Evolutionary conservation across 2,888 invertebrate genomes (phyloP).

Genomic region (Diplolepis rosae): DNA sequence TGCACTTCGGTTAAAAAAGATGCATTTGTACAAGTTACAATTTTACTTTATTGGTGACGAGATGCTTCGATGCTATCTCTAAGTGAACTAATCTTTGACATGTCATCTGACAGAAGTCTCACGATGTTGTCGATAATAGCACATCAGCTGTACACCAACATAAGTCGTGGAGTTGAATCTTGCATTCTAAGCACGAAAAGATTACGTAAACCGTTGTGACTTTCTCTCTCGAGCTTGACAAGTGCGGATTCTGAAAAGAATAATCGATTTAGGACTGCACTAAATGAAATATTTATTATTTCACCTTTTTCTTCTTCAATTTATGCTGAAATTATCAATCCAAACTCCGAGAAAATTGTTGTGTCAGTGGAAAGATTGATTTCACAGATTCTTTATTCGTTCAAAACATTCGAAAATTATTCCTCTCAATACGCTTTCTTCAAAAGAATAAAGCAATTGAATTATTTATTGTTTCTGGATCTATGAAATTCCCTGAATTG

Average conservation of each 20-base stretch:
- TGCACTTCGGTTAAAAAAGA: not conserved
- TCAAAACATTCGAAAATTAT: no score
- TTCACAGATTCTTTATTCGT: not conserved
- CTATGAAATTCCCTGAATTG: no score
- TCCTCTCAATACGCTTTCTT: no score
- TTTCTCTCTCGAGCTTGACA: conserved; percentile 45
- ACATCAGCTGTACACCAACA: conserved; percentile 42
- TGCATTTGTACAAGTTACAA: not conserved
- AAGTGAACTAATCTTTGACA: conserved; percentile 28
- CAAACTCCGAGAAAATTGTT: not conserved
- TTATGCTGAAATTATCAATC: not conserved
- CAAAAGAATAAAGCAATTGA: no score
- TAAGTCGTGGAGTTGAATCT: conserved; percentile 43
- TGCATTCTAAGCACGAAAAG: conserved; percentile 47
- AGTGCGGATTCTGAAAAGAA: conserved; percentile 38
- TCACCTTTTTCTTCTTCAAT: not conserved
- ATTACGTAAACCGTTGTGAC: conserved; percentile 44
- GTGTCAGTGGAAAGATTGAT: not conserved
- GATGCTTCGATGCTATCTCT: conserved; percentile 17
- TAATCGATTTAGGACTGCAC: not conserved
- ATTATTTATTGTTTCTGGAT: no score
- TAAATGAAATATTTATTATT: not conserved
- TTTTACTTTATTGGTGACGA: conserved; percentile 8
- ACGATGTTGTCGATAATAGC: conserved; percentile 49
- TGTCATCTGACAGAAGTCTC: conserved; percentile 37